A percentile compares a stretch with the other conserved stretches of the same genome.
phyloP scores from a whole-genome alignment of 2,113 vertebrate species.

The Benitochromis conjunctus region DNA sequence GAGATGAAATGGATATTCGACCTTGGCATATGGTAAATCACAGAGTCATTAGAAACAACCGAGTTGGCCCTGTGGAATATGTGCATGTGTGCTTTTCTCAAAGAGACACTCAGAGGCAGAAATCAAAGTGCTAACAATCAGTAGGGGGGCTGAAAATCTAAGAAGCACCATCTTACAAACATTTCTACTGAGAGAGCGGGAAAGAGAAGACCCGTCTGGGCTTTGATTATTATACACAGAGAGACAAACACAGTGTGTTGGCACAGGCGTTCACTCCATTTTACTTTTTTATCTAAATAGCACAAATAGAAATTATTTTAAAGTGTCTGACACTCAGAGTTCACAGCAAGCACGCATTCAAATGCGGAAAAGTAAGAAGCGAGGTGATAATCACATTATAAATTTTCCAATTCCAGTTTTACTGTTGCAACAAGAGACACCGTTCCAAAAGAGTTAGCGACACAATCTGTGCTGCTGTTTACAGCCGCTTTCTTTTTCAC shows the following conservation, averaged over 20 bases:
- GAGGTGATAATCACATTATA: neutral
- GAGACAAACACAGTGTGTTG: neutral
- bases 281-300: neutral
- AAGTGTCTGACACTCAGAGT: neutral
- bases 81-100: neutral
- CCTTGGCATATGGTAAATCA: constrained; percentile 27
- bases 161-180: constrained; percentile 12
- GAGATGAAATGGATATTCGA: constrained; percentile 12
- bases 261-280: constrained; percentile 4
- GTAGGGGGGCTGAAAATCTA: constrained; percentile 7
- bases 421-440: neutral
- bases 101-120: neutral
- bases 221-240: constrained; percentile 3
- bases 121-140: constrained; percentile 33
- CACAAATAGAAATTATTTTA: neutral
- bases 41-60: neutral
- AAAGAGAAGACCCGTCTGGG: neutral
- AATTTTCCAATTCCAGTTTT: neutral
- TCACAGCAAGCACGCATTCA: neutral
- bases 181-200: neutral
- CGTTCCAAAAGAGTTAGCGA: neutral
- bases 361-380: neutral
- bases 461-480: neutral
- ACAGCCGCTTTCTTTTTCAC: neutral
- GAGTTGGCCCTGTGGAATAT: neutral